These are phyloP conservation scores for Gymnoscelis rufifasciata DNA, from an alignment of 2,888 invertebrate genomes.

Conservation along the genomic window DNA sequence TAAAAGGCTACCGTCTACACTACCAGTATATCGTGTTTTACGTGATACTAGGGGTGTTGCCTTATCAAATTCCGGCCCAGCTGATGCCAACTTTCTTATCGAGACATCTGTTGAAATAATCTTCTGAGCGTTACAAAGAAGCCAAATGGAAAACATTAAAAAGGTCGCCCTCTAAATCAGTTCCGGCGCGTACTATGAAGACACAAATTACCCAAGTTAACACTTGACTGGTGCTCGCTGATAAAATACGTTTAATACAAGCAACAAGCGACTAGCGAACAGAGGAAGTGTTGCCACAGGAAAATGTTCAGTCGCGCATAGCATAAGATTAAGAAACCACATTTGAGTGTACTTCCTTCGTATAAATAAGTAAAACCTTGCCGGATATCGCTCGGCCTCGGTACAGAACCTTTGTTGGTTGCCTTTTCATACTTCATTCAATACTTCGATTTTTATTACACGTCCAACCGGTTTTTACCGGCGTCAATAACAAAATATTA, in stretches of 20 bases:
- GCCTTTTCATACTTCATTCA: slow-evolving; percentile 3
- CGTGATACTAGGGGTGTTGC: no score
- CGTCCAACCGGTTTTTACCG: not conserved
- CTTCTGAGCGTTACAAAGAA: no score
- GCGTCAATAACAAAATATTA: not conserved
- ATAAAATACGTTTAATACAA: slow-evolving; percentile 32
- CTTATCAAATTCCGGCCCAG: no score
- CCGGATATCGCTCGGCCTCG: slow-evolving; percentile 59
- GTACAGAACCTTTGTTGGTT: slow-evolving; percentile 32
- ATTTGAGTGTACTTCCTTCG: slow-evolving; percentile 58
- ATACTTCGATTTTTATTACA: slow-evolving; percentile 1
- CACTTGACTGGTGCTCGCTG: slow-evolving; percentile 20
- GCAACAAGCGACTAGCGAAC: no score
- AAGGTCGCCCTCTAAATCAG: not conserved
- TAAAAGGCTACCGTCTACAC: no score
- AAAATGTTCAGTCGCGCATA: slow-evolving; percentile 53
- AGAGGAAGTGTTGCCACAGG: slow-evolving; percentile 57
- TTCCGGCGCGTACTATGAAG: slow-evolving; percentile 4
- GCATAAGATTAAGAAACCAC: slow-evolving; percentile 61
- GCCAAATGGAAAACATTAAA: no score
- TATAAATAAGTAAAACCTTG: slow-evolving; percentile 51
- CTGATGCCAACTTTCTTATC: no score
- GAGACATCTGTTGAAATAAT: no score
- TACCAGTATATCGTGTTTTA: no score
- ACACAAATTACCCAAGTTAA: slow-evolving; percentile 17